phyloP scores from a whole-genome alignment of 2,888 invertebrate genomes.

The Andrena chrysosceles region DNA sequence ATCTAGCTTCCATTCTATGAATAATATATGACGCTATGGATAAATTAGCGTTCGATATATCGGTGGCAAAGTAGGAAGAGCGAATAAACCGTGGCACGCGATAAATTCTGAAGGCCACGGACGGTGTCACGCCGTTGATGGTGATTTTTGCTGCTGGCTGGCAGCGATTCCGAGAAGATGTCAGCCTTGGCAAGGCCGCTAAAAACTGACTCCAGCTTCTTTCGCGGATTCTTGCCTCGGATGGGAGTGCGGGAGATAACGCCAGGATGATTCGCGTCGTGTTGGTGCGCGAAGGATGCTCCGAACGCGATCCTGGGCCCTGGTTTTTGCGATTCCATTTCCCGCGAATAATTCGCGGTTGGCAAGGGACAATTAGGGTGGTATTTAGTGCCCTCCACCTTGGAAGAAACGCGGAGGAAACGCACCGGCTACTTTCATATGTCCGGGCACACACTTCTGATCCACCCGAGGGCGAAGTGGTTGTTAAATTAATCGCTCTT shows the following conservation, averaged over 20 bases:
- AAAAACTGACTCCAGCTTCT: conserved; percentile 75
- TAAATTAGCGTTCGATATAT: background rate
- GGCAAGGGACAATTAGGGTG: conserved; percentile 56
- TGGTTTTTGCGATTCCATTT: conserved; percentile 67
- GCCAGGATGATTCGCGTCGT: conserved; percentile 52
- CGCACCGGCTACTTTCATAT: background rate
- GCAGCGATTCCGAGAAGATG: conserved; percentile 74
- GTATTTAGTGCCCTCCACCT: conserved; percentile 8
- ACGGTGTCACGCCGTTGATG: conserved; percentile 19
- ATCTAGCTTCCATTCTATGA: background rate
- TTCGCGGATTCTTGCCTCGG: conserved; percentile 70
- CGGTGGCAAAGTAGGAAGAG: background rate
- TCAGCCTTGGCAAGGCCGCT: conserved; percentile 76
- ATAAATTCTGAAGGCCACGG: conserved; percentile 6
- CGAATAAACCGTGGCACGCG: background rate
- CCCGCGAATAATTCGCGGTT: conserved; percentile 62
- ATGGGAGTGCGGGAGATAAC: conserved; percentile 51
- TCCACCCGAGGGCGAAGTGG: background rate
- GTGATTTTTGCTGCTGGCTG: conserved; percentile 48
- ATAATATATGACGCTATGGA: background rate
- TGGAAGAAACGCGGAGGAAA: background rate
- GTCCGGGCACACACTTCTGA: background rate
- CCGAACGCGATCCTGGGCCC: conserved; percentile 43
- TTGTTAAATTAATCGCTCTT: conserved; percentile 37
- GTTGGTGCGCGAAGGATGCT: conserved; percentile 42